phyloP scores from a whole-genome alignment of 2,797 vertebrate genomes.

The Alcedo atthis region DNA sequence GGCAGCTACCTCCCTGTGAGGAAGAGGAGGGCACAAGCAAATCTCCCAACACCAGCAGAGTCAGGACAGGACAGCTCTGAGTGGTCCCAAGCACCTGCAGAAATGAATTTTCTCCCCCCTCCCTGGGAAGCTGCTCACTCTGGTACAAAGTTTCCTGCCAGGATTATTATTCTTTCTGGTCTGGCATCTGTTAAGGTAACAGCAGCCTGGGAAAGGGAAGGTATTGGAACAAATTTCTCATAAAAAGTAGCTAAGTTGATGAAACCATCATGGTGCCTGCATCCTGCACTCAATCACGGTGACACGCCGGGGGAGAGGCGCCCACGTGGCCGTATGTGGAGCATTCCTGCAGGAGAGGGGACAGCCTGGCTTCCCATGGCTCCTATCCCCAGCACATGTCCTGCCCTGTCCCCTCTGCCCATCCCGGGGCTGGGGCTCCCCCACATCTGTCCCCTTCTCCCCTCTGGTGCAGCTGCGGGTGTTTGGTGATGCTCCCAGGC shows the following conservation, averaged over 20 bases:
- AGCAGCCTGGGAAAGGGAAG: conserved; percentile 53
- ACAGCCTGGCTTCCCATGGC: neutral
- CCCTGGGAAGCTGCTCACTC: neutral
- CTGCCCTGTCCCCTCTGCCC: neutral
- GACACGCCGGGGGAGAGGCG: conserved; percentile 76
- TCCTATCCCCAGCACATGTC: accelerated
- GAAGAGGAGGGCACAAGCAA: neutral
- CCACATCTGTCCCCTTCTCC: accelerated
- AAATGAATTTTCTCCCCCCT: neutral
- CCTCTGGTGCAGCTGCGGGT: accelerated
- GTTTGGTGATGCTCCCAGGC: neutral
- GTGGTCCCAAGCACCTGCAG: neutral
- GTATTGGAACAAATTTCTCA: conserved; percentile 77
- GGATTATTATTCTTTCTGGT: conserved; percentile 56
- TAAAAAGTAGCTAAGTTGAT: conserved; percentile 79
- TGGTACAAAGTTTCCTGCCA: conserved; percentile 11
- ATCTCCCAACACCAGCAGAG: neutral
- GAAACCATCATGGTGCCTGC: conserved; percentile 80
- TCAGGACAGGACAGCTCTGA: neutral
- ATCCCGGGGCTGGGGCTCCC: accelerated
- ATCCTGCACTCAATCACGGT: conserved; percentile 82
- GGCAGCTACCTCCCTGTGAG: neutral
- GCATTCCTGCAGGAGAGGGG: neutral
- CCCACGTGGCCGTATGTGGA: accelerated
- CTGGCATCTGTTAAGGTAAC: conserved; percentile 69